Evolutionary conservation across 2,113 vertebrate species (phyloP).

Genomic region (Passer domesticus): DNA sequence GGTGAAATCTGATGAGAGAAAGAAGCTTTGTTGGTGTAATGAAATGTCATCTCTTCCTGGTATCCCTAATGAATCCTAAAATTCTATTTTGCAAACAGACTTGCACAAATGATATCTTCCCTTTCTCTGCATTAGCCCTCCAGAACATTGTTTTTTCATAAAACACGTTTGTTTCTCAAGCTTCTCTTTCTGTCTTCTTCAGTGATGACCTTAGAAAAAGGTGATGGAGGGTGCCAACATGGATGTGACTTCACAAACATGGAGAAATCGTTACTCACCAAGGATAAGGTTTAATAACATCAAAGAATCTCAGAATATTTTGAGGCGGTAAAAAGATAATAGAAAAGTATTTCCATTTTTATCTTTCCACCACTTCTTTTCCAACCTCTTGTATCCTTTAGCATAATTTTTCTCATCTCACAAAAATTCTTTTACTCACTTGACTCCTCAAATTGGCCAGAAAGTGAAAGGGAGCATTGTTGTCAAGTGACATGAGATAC

Average conservation of each 20-base stretch:
- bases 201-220: not conserved
- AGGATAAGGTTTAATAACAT: not conserved
- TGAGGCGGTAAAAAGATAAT: not conserved
- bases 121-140: not conserved
- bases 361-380: not conserved
- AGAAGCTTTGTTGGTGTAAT: not conserved
- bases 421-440: not conserved
- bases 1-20: not conserved
- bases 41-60: not conserved
- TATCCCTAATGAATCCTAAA: not conserved
- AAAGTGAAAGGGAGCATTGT: not conserved
- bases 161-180: not conserved
- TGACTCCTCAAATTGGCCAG: not conserved
- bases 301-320: not conserved
- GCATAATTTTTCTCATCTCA: not conserved
- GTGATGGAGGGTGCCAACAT: not conserved
- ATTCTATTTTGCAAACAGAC: not conserved
- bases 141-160: not conserved
- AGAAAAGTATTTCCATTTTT: not conserved
- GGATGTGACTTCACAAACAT: not conserved
- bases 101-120: not conserved
- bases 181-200: not conserved
- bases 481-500: not conserved
- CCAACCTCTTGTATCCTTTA: not conserved
- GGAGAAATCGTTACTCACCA: not conserved